Evolutionary conservation across 2,797 vertebrate genomes (phyloP), one percentile per base, ranked within the genome.

Genomic region (Peromyscus aztecus): DNA sequence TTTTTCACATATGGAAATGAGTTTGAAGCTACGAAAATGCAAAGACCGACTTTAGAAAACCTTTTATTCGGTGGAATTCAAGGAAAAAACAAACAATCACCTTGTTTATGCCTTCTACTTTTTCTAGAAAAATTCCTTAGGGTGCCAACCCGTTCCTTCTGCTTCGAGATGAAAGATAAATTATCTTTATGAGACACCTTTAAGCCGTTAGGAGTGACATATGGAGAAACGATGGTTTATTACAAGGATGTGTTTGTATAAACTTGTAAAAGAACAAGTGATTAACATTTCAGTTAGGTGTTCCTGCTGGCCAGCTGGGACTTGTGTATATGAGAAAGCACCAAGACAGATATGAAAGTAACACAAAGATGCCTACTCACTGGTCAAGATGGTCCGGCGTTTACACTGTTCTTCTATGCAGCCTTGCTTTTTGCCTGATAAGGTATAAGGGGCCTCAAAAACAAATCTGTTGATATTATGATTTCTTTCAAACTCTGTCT

Each of bases 381-480:
- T 99, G 52, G 99, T 99, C 85, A 99, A 99, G 94, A 99, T 98
- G 0, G 98, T 99, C 94, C 99, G 99, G 97, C 99, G 99, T 98
- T 99, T 99, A 98, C 99, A 99, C 91, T 99, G 99, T 87, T 99
- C 99, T 98, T 99, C 99, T 95, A 99, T 99, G 0, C 98, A 99
- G 13, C 99, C 99, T 19, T 99, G 99, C 52, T 99, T 99, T 97
- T 99, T 99, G 57, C 99, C 99, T 1, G 99, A 99, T 95, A 99
- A 98, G 21, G 99, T 99, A 97, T 99, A 99, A 0, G 99, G 99
- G 0, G 99, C 99, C 98, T 99, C 99, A 52, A 99, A 99, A 67
- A 99, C 99, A 90, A 99, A 99, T 98, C 99, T 99, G 82, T 89
- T 99, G 96, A 99, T 99, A 98, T 99, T 99, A 98, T 99, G 99